Base-by-base conservation (phyloP, 1,140 invertebrate species). In the Drosophila setifemur region DNA sequence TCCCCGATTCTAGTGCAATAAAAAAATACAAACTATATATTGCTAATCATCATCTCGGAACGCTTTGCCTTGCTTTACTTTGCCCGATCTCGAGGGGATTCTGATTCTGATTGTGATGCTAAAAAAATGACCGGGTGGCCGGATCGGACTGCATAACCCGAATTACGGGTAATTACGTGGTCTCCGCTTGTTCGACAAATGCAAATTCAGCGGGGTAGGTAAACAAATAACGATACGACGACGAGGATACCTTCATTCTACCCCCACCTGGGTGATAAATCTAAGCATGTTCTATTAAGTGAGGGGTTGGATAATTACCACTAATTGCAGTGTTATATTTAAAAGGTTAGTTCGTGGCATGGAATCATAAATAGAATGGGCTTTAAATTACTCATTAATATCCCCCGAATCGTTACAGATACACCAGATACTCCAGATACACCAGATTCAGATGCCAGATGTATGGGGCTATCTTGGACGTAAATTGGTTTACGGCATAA, bases 151-250 rank as follows among this genome's bases (percentile, higher is more conserved):
- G 53, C 70, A 73, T 70, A 83, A 73, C 78, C 73, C 78, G 79
- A 83, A 83, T 83, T 85, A 73, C 69, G 49, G 79, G 73, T 70
- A 78, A 85, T 85, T 83, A 85, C 73, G 37, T 53, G 35, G 60
- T 44, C 73, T 48, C 61, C 16, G 35, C 50, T 64, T 75, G 39
- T 71, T 54, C 53, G 25, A 53, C 55, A 73, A 73, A 83, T 69
- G 44, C 79, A 83, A 83, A 83, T 82, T 67, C 52, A 73, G 67
- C 55, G 26, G 48, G 8, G 12, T 37, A 11, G 25, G 9, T n/a
- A 29, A 1, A 12, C n/a, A n/a, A n/a, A n/a, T n/a, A n/a, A n/a
- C n/a, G 31, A 12, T n/a, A 3, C 60, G 55, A 63, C 40, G 7
- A 12, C 2, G 0, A n/a, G 28, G 40, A 18, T 64, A 64, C 21